Base-by-base conservation (phyloP, 2,888 invertebrate genomes). In the Drosophila anceps region DNA sequence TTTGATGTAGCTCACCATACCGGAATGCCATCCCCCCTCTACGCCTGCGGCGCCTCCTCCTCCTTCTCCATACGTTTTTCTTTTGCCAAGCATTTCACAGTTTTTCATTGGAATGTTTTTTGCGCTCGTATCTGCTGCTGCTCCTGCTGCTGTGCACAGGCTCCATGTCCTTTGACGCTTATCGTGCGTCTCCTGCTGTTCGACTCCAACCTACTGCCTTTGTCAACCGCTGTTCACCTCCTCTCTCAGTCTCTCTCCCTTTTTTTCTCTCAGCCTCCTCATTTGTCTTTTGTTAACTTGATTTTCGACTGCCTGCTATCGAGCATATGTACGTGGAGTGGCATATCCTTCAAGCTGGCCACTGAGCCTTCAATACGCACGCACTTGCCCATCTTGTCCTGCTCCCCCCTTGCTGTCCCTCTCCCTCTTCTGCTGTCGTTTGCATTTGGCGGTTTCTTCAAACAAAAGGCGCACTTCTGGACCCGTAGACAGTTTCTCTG, bases 91-190 rank as follows among this genome's bases (percentile, higher is more conserved):
- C 44, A 44, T 51, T 53, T 66, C 67, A 46, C 65, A 44, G 59
- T 76, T 68, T 71, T 59, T 60, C 69, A 60, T 51, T 48, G 72
- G 54, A 57, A 69, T 69, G 64, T 62, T 76, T 65, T 63, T 41
- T 33, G 29, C 33, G 58, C 62, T 57, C 24, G 41, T 65, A 50
- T 75, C 76, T 54, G 51, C 53, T 33, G 24, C 57, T 64, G 43
- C 39, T 65, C 43, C 65, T 70, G 44, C 48, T 54, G 60, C 29
- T 67, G 44, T 55, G 53, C 31, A 44, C 37, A 53, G 41, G n/a
- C 62, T 67, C 53, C 75, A 74, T 66, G 88, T 89, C 82, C 90
- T 89, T 87, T 89, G 84, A 74, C 88, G 82, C 84, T 87, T 84
- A 84, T 87, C 90, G 70, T 68, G 50, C 43, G 61, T 63, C 63